Conservation (phyloP, 2,888 invertebrate genomes). For the Tribolium freemani region DNA sequence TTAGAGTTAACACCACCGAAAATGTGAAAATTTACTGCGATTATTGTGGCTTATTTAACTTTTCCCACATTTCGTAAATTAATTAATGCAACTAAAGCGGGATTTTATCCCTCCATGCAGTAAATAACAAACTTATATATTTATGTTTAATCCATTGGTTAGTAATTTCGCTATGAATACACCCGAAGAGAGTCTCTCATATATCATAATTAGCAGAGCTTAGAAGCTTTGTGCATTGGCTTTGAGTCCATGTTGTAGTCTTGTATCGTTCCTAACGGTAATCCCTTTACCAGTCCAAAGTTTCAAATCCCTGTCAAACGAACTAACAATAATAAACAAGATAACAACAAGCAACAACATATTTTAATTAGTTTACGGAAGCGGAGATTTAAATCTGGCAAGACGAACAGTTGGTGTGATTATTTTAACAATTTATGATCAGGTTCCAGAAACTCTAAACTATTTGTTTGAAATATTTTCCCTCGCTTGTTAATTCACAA, state of each 20-base stretch:
- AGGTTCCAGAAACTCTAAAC: too few relatives aligned
- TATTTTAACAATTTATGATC: too few relatives aligned
- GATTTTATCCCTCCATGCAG: conserved; percentile 15
- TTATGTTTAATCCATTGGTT: conserved; percentile 41
- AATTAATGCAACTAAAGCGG: conserved; percentile 27
- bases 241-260: conserved; percentile 42
- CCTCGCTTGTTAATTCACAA: neutral
- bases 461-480: too few relatives aligned
- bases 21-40: conserved; percentile 21
- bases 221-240: conserved; percentile 45
- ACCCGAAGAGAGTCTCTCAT: conserved; percentile 27
- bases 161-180: conserved; percentile 38
- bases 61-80: conserved; percentile 16
- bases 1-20: conserved; percentile 12
- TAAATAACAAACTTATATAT: conserved; percentile 39
- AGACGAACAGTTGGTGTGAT: neutral
- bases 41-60: conserved; percentile 19
- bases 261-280: conserved; percentile 42
- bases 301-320: conserved; percentile 43
- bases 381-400: neutral
- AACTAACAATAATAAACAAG: conserved; percentile 40
- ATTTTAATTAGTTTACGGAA: conserved; percentile 32
- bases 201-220: conserved; percentile 44
- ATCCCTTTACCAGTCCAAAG: conserved; percentile 41
- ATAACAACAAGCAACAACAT: conserved; percentile 36